Evolutionary conservation across 2,888 invertebrate species (phyloP).

Genomic region (Aspidapion aeneum): DNA sequence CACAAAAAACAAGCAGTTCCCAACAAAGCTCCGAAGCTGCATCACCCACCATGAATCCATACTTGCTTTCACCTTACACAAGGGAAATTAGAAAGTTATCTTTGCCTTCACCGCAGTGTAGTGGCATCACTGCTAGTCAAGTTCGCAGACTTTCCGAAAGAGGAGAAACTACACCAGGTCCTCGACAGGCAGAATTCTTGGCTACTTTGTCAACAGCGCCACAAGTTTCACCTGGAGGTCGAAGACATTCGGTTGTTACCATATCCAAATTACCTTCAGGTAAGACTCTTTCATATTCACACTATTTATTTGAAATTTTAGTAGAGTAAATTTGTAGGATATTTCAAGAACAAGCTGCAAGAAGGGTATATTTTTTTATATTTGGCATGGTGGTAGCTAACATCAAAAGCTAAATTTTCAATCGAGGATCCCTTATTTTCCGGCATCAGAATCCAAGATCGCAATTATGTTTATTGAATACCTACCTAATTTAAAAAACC

Average conservation of each 20-base stretch:
- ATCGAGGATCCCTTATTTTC: too few species aligned
- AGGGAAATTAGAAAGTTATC: constrained; percentile 77
- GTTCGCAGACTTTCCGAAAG: constrained; percentile 80
- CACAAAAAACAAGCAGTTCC: constrained; percentile 47
- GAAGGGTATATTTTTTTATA: too few species aligned
- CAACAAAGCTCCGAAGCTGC: constrained; percentile 68
- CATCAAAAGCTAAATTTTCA: too few species aligned
- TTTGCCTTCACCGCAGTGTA: constrained; percentile 78
- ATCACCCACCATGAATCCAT: constrained; percentile 69
- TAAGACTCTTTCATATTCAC: too few species aligned
- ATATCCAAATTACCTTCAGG: constrained; percentile 78
- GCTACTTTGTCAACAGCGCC: constrained; percentile 77
- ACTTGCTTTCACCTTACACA: constrained; percentile 74
- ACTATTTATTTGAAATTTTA: too few species aligned
- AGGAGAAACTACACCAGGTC: constrained; percentile 67
- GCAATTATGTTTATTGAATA: too few species aligned
- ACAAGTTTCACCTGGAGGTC: constrained; percentile 68
- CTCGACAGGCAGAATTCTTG: constrained; percentile 77
- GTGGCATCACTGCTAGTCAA: constrained; percentile 84
- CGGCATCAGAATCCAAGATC: too few species aligned
- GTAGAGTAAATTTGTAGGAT: too few species aligned
- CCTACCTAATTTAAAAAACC: too few species aligned
- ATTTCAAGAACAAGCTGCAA: too few species aligned
- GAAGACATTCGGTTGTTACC: constrained; percentile 83
- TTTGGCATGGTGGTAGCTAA: too few species aligned